Evolutionary conservation across 1,140 invertebrate genomes (phyloP).

Genomic region (Delia radicum): DNA sequence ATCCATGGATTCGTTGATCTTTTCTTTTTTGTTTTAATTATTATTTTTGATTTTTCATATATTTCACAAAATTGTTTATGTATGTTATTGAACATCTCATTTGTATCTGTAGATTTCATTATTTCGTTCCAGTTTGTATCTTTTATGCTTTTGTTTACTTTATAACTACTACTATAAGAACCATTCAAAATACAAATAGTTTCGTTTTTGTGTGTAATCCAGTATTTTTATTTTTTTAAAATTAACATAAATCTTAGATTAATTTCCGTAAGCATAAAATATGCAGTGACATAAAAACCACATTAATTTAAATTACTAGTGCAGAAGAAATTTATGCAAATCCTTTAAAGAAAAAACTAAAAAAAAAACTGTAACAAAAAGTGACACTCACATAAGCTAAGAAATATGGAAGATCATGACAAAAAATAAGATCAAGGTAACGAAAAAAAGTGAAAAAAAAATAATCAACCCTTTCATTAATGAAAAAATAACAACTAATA

Average conservation of each 20-base stretch:
- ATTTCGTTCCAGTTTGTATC: too few species aligned
- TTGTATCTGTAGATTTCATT: too few species aligned
- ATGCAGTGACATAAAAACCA: slow-evolving; percentile 15
- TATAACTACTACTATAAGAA: too few species aligned
- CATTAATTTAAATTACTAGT: slow-evolving; percentile 10
- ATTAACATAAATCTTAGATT: slow-evolving; percentile 18
- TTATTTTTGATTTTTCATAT: too few species aligned
- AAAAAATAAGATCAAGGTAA: background rate
- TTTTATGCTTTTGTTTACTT: too few species aligned
- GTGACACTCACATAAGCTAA: background rate
- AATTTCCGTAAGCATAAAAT: slow-evolving; percentile 5
- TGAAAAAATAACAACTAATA: background rate
- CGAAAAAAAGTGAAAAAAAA: background rate
- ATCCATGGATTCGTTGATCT: too few species aligned
- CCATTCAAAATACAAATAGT: too few species aligned
- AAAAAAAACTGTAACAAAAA: background rate
- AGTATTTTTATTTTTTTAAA: too few species aligned
- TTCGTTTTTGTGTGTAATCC: too few species aligned
- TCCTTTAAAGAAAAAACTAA: background rate
- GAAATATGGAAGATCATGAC: background rate
- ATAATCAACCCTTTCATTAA: background rate
- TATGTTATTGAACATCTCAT: too few species aligned
- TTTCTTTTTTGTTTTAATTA: too few species aligned
- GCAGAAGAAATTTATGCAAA: background rate
- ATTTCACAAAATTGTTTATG: too few species aligned